These are phyloP conservation scores for Oreochromis niloticus DNA, from an alignment of 2,113 vertebrate genomes.

Conservation along the genomic window DNA sequence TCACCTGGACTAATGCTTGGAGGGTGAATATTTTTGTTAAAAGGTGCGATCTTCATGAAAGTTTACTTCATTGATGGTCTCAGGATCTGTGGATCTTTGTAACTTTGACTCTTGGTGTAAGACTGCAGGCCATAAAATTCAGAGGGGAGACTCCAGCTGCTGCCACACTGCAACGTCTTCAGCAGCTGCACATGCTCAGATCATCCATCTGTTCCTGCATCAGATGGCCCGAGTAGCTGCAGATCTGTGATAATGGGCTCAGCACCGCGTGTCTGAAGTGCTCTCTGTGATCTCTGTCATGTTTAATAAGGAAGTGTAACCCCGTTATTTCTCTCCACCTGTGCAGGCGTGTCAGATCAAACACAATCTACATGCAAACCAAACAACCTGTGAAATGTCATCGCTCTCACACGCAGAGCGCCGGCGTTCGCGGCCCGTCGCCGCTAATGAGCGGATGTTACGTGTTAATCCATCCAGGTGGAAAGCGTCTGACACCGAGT, in stretches of 20 bases:
- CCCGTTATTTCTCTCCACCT: slow-evolving; percentile 5
- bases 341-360: slow-evolving; percentile 40
- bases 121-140: background rate
- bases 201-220: background rate
- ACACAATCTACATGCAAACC: slow-evolving; percentile 22
- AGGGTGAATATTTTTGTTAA: background rate
- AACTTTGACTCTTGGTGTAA: background rate
- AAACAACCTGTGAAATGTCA: slow-evolving; percentile 38
- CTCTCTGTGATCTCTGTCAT: background rate
- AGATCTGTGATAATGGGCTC: background rate
- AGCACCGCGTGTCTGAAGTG: background rate
- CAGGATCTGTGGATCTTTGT: background rate
- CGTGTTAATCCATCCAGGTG: background rate
- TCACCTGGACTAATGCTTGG: background rate
- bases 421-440: background rate
- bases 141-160: background rate
- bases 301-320: background rate
- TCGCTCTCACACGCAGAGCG: background rate
- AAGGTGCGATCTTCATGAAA: background rate
- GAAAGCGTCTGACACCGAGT: background rate
- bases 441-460: slow-evolving; percentile 6
- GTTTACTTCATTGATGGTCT: background rate
- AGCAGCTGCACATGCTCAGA: background rate
- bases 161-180: background rate
- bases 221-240: background rate